phyloP scores from a whole-genome alignment of 2,888 invertebrate species.

The Teinopalpus imperialis region DNA sequence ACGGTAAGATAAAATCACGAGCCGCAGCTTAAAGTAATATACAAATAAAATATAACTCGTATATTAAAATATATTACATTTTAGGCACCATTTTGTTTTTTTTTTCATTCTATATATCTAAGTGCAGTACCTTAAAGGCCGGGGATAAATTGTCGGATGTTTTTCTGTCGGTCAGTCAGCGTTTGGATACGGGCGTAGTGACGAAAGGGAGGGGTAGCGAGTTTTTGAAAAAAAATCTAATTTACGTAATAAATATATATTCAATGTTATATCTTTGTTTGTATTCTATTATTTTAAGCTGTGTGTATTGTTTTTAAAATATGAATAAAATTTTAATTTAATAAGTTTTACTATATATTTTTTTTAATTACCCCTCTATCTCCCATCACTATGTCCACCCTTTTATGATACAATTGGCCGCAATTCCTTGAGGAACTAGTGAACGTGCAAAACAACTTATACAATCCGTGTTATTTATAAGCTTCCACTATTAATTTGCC shows the following conservation, averaged over 20 bases:
- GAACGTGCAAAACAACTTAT: conserved; percentile 42
- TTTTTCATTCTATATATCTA: conserved; percentile 12
- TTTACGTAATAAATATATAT: no score
- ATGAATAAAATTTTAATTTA: no score
- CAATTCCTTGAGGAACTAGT: conserved; percentile 59
- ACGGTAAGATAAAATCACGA: conserved; percentile 8
- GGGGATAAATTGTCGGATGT: conserved; percentile 1
- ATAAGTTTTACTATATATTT: no score
- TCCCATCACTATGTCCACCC: conserved; percentile 1
- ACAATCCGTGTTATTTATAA: conserved; percentile 11
- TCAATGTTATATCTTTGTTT: no score
- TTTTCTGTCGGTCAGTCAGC: background rate
- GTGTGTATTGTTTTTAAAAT: no score
- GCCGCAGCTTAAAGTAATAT: conserved; percentile 6
- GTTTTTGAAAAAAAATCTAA: no score
- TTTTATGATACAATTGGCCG: conserved; percentile 11
- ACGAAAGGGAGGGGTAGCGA: background rate
- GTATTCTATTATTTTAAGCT: no score
- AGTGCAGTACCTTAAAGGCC: conserved; percentile 6
- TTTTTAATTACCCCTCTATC: no score
- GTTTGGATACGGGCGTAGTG: background rate
- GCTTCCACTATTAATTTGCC: conserved; percentile 11
- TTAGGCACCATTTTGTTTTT: conserved; percentile 19
- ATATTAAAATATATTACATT: conserved; percentile 12
- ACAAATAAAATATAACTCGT: conserved; percentile 2